Conservation (phyloP, 2,113 vertebrate genomes). For the Natator depressus region DNA sequence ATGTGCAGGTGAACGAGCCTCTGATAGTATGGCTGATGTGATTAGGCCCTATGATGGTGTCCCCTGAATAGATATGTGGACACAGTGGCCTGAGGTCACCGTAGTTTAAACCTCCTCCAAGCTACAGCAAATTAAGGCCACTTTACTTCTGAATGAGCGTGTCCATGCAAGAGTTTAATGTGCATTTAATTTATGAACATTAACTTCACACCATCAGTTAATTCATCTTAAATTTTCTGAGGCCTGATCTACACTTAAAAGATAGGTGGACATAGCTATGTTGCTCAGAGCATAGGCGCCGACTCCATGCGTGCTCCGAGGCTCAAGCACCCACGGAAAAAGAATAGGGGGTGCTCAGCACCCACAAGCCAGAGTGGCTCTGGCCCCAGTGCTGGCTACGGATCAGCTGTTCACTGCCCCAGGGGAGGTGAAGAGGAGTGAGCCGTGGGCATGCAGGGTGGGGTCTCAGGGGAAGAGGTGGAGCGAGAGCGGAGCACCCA, state of each 20-base stretch:
- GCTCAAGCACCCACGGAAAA: too few species aligned
- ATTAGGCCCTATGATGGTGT: too few species aligned
- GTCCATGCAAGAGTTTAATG: not conserved
- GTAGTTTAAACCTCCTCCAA: not conserved
- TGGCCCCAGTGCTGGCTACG: rapidly evolving
- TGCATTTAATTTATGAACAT: not conserved
- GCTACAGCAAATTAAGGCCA: not conserved
- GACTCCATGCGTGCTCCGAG: too few species aligned
- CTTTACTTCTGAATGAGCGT: not conserved
- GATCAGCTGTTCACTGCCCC: not conserved
- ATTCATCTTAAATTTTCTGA: not conserved
- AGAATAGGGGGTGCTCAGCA: too few species aligned
- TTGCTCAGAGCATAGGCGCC: not conserved
- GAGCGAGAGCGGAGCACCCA: too few species aligned
- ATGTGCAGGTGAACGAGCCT: too few species aligned
- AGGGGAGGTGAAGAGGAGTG: not conserved
- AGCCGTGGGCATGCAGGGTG: not conserved
- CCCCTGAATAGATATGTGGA: too few species aligned
- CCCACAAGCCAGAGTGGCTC: too few species aligned
- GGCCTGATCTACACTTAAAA: not conserved
- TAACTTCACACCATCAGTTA: not conserved
- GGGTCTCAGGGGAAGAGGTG: too few species aligned
- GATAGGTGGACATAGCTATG: not conserved
- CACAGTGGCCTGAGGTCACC: not conserved
- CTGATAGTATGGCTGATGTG: too few species aligned